phyloP scores from a whole-genome alignment of 2,113 vertebrate species.

The Garra rufa region DNA sequence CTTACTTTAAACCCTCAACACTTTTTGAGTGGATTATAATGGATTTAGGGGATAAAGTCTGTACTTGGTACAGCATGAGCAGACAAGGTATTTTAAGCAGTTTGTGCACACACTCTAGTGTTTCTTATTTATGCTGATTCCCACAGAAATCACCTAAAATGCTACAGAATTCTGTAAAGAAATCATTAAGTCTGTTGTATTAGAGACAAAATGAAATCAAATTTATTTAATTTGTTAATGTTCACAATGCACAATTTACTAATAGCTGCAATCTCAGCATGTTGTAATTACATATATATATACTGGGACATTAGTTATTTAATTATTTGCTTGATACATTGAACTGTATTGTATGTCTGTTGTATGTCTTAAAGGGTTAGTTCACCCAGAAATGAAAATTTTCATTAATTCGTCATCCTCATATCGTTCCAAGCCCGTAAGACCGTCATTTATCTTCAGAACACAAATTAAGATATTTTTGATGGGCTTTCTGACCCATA shows the following conservation, averaged over 20 bases:
- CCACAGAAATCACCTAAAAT: background rate
- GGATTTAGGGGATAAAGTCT: background rate
- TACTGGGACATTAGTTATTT: background rate
- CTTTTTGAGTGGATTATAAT: constrained; percentile 2
- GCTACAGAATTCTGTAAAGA: background rate
- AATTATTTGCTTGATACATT: background rate
- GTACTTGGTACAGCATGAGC: constrained; percentile 6
- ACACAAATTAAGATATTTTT: too few relatives aligned
- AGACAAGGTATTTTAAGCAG: constrained; percentile 8
- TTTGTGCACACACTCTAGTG: background rate
- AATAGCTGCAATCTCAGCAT: background rate
- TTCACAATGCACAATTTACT: background rate
- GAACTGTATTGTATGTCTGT: background rate
- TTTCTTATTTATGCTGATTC: background rate
- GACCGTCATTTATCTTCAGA: too few relatives aligned
- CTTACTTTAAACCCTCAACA: background rate
- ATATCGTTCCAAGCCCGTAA: too few relatives aligned
- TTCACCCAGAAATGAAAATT: too few relatives aligned
- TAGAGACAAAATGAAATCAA: background rate
- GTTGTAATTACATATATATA: background rate
- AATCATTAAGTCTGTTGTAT: background rate
- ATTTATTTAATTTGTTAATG: background rate
- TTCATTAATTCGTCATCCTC: too few relatives aligned
- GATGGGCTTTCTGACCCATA: too few relatives aligned
- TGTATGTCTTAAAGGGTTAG: background rate